These are phyloP conservation scores for Lateolabrax maculatus DNA, from an alignment of 2,797 vertebrate species.

Conservation along the genomic window DNA sequence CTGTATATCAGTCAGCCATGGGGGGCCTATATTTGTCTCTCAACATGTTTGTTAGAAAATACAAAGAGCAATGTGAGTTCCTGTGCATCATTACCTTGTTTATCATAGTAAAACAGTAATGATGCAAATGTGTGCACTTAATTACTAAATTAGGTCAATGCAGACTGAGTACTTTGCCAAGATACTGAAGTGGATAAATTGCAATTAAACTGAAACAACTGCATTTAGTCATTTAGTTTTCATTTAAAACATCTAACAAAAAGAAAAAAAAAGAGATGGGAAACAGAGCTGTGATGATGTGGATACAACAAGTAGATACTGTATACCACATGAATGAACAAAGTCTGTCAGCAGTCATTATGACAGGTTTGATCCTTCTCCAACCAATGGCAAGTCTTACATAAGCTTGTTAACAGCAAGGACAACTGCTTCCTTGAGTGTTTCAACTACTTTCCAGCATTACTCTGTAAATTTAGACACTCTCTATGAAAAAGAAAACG, in stretches of 20 bases:
- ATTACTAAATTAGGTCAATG: neutral
- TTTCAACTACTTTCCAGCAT: slow-evolving; percentile 23
- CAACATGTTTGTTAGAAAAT: too few relatives aligned
- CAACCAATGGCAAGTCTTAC: slow-evolving; percentile 7
- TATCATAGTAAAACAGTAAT: neutral
- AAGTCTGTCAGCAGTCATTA: slow-evolving; percentile 2
- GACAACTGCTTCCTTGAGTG: slow-evolving; percentile 13
- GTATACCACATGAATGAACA: neutral
- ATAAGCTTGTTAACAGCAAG: slow-evolving; percentile 38
- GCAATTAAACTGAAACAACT: neutral
- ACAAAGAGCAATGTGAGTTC: neutral
- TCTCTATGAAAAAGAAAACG: slow-evolving; percentile 29
- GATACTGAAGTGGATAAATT: neutral
- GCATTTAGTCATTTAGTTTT: neutral
- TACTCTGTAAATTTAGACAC: slow-evolving; percentile 24
- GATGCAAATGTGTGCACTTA: neutral
- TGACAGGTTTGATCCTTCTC: neutral
- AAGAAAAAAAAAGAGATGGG: neutral
- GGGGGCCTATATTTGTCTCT: too few relatives aligned
- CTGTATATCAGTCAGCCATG: too few relatives aligned
- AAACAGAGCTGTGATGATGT: neutral
- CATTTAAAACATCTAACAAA: too few relatives aligned
- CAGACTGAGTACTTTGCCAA: neutral
- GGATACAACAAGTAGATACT: neutral
- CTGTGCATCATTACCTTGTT: too few relatives aligned